These are phyloP conservation scores for Ommatoiulus sabulosus DNA, from an alignment of 2,888 invertebrate species.

Conservation along the genomic window DNA sequence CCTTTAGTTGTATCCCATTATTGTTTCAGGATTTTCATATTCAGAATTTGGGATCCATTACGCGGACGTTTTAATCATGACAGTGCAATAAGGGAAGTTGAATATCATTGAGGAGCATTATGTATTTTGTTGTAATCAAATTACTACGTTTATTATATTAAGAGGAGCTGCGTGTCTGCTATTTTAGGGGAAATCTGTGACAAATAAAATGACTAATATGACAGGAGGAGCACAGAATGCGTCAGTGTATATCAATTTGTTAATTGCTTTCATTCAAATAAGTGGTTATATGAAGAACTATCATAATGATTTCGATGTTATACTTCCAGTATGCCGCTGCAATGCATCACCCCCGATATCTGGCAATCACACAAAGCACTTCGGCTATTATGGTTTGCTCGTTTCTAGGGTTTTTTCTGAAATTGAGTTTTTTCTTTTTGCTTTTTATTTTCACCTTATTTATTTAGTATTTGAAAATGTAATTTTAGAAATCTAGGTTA, in stretches of 20 bases:
- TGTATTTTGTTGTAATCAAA: neutral
- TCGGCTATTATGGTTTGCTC: neutral
- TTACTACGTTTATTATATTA: neutral
- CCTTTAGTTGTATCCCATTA: too few species aligned
- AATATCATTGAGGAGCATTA: neutral
- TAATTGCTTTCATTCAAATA: neutral
- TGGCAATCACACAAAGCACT: neutral
- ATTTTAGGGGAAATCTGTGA: neutral
- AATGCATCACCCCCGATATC: neutral
- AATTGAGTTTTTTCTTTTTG: neutral
- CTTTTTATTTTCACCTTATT: neutral
- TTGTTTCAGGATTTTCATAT: too few species aligned
- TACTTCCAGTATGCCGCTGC: neutral
- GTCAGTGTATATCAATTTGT: neutral
- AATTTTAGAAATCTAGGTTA: neutral
- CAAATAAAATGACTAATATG: neutral
- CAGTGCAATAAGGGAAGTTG: neutral
- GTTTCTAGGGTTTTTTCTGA: neutral
- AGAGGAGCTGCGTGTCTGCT: neutral
- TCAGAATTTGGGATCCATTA: too few species aligned
- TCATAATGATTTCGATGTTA: neutral
- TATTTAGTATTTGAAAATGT: constrained; percentile 6
- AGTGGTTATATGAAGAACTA: neutral
- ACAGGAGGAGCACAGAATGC: neutral
- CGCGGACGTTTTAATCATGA: neutral